Conservation (phyloP, 1,140 invertebrate genomes). For the Drosophila cardini region DNA sequence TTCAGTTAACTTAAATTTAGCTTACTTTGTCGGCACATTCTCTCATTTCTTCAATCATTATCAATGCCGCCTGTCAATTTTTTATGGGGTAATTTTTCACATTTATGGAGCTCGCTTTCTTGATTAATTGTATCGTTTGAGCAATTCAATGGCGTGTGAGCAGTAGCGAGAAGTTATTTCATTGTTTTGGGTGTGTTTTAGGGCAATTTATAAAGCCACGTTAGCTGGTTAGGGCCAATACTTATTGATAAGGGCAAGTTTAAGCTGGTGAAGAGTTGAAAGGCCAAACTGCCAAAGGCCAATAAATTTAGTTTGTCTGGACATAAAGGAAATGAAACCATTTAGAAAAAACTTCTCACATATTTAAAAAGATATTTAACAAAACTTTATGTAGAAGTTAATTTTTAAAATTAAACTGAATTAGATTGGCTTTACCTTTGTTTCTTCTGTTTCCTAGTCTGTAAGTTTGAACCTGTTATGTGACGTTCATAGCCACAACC, state of each 20-base stretch:
- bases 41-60: constrained; percentile 61
- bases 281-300: not conserved
- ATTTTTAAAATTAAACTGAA: not conserved
- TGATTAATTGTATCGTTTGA: constrained; percentile 65
- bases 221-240: constrained; percentile 8
- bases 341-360: no score
- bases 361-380: no score
- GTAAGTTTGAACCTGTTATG: constrained; percentile 10
- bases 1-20: constrained; percentile 38
- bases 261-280: not conserved
- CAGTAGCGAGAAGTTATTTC: constrained; percentile 17
- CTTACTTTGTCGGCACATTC: constrained; percentile 44
- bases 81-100: constrained; percentile 67
- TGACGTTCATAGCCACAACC: constrained; percentile 21
- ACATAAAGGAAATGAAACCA: no score
- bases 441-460: constrained; percentile 2
- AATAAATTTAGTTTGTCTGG: not conserved
- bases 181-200: constrained; percentile 26
- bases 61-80: constrained; percentile 50
- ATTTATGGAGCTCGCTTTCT: constrained; percentile 59
- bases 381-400: not conserved
- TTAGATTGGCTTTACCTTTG: not conserved
- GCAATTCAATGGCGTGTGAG: constrained; percentile 29
- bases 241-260: constrained; percentile 1
- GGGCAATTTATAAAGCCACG: constrained; percentile 56